Evolutionary conservation across 1,140 invertebrate species (phyloP), one percentile per base, ranked within the genome.

Genomic region (Dreissena polymorpha): DNA sequence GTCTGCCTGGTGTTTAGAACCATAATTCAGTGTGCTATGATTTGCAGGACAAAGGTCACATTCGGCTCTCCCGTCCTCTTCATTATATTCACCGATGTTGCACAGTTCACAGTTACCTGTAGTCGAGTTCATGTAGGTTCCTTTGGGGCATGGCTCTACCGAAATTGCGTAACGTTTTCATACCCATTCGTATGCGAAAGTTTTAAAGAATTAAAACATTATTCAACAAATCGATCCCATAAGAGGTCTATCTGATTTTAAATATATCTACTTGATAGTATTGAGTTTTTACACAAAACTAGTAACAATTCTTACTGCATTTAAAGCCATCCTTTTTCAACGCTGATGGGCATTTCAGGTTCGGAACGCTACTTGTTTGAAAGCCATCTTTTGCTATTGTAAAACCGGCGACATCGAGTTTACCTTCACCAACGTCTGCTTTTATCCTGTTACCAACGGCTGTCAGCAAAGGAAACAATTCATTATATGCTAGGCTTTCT

Each of bases 81-180:
- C 71, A 51, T 27, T 73, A 13, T 73, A 73, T 27, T 73, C 21
- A 8, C 71, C 71, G 10, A 73, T 60, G 10, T 5, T 12, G 57
- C 71, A 73, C 12, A 25, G 57, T 25, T 73, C 71, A 25, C 71
- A 73, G 23, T 18, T 73, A n/a, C 25, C 71, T 55, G 71, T 57
- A 12, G 10, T n/a, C 0, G 71, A 23, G 29, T 73, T 50, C 0
- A 73, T 23, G 25, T 73, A 73, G 0, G 53, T 60, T 0, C 71
- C 71, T 10, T 21, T 27, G 0, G 71, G 71, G 55, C 71, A 73
- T 2, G 71, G 50, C 21, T 73, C 71, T 73, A 18, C 18, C 21
- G 55, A 39, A 39, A 39, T 39, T 8, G 8, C 8, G 2, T n/a
- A n/a, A n/a, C n/a, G n/a, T n/a, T n/a, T n/a, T n/a, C n/a, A n/a